phyloP scores from a whole-genome alignment of 1,140 invertebrate genomes.

The Elysia chlorotica region DNA sequence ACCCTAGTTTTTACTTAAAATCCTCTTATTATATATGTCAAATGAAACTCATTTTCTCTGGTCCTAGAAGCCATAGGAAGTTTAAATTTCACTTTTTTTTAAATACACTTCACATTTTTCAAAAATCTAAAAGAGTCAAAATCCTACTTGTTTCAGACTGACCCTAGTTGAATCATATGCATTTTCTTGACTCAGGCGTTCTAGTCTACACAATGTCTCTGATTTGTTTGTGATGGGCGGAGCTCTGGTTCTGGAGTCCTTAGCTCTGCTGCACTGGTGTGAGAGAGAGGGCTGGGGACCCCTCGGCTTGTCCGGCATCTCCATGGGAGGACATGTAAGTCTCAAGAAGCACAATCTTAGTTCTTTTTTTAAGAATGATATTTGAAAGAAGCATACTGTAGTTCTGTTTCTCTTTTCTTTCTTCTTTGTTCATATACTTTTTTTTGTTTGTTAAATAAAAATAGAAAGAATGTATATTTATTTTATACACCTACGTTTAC shows the following conservation, averaged over 20 bases:
- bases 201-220: constrained; percentile 91
- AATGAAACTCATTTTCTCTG: no score
- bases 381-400: no score
- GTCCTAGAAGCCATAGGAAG: no score
- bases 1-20: no score
- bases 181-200: constrained; percentile 71
- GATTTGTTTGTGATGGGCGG: constrained; percentile 99
- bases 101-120: no score
- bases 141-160: neutral
- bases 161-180: neutral
- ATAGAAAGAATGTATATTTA: no score
- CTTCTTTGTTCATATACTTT: neutral
- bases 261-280: constrained; percentile 93
- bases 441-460: no score
- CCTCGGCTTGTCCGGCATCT: constrained; percentile 92
- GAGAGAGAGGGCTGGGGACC: constrained; percentile 84
- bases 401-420: neutral
- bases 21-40: no score
- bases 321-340: constrained; percentile 97
- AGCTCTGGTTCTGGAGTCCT: constrained; percentile 89
- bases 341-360: neutral
- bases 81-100: no score
- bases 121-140: neutral
- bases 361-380: no score
- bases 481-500: no score